A percentile compares a stretch with the other conserved stretches of the same genome.
Evolutionary conservation across 1,140 invertebrate genomes (phyloP).

Genomic region (Bombus superbus): DNA sequence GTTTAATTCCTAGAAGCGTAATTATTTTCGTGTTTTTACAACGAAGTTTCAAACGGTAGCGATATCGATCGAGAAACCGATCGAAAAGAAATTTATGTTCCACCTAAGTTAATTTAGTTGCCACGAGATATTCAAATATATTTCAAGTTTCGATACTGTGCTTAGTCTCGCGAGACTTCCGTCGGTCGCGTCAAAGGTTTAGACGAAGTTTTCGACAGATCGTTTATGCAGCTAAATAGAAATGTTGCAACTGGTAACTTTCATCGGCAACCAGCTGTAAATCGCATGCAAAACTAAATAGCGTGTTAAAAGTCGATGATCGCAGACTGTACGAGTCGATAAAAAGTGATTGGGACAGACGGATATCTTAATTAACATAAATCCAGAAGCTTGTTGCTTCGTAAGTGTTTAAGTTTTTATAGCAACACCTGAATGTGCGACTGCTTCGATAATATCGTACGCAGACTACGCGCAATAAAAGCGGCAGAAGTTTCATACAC

Average conservation of each 20-base stretch:
- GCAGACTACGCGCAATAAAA: not conserved
- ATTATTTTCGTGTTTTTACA: not conserved
- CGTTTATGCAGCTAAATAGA: too few relatives aligned
- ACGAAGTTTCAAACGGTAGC: not conserved
- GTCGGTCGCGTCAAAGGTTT: too few relatives aligned
- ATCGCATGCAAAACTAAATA: not conserved
- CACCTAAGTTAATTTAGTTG: slow-evolving; percentile 4
- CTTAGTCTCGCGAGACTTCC: too few relatives aligned
- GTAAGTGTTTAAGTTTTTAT: not conserved
- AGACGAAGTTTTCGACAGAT: not conserved
- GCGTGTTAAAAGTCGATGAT: too few relatives aligned
- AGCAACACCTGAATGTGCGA: not conserved
- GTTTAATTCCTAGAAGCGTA: not conserved
- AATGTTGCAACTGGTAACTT: not conserved
- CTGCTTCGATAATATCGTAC: not conserved
- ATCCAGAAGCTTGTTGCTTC: not conserved
- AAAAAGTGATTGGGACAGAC: not conserved
- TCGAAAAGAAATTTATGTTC: not conserved
- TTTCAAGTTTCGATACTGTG: too few relatives aligned
- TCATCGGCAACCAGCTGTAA: not conserved
- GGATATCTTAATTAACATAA: not conserved
- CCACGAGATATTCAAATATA: too few relatives aligned
- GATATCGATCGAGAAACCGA: not conserved
- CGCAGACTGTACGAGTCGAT: not conserved
- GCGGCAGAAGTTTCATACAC: not conserved